Evolutionary conservation across 2,797 vertebrate genomes (phyloP).

Genomic region (Stomatorhinus walkeri): DNA sequence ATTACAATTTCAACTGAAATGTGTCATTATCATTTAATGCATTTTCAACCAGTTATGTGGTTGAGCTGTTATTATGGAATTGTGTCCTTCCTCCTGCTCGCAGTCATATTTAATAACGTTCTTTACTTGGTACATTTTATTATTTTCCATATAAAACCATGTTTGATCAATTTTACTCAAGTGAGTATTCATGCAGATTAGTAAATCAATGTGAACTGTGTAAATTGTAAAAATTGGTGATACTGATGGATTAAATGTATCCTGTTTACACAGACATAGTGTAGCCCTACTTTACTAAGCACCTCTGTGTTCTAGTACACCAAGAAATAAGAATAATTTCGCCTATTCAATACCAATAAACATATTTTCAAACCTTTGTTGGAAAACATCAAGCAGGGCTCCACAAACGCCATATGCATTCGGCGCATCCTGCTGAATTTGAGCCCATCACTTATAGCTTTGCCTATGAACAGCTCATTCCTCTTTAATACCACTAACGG

Average conservation of each 20-base stretch:
- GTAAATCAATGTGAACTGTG: not conserved
- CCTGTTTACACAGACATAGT: not conserved
- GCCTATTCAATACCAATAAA: not conserved
- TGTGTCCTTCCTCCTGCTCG: not conserved
- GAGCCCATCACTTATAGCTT: constrained; percentile 7
- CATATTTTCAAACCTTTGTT: not conserved
- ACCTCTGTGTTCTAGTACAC: not conserved
- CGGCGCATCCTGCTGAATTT: constrained; percentile 34
- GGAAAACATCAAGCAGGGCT: not conserved
- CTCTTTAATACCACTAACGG: constrained; percentile 35
- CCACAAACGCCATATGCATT: not conserved
- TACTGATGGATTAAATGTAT: not conserved
- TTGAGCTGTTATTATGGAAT: not conserved
- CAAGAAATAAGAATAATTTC: not conserved
- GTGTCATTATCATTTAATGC: not conserved
- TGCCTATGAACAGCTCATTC: constrained; percentile 33
- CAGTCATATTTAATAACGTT: not conserved
- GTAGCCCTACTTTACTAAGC: not conserved
- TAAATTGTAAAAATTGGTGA: not conserved
- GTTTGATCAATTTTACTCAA: not conserved
- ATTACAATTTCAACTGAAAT: not conserved
- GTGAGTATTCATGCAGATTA: not conserved
- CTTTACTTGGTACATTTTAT: not conserved
- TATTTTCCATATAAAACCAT: not conserved
- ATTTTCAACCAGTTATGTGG: not conserved